Evolutionary conservation across 2,888 invertebrate genomes (phyloP).

Genomic region (Crepidodera aurea): DNA sequence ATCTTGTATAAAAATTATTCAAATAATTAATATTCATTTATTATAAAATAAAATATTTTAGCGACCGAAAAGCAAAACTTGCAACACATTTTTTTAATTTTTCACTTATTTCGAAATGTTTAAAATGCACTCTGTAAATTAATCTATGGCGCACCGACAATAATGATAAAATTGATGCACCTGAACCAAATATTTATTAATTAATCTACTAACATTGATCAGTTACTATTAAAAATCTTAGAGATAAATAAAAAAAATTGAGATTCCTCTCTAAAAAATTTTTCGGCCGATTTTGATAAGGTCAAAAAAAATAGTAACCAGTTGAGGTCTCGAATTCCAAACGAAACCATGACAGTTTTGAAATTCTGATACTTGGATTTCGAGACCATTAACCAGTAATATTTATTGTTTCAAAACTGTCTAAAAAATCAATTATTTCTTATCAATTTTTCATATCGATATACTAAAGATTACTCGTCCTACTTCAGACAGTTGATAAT

Average conservation of each 20-base stretch:
- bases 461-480: not conserved
- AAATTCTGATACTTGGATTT: conserved; percentile 51
- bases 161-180: not conserved
- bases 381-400: conserved; percentile 58
- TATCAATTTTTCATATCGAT: conserved; percentile 20
- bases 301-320: conserved; percentile 55
- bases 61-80: no score
- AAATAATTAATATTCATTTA: no score
- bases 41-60: no score
- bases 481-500: conserved; percentile 1
- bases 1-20: no score
- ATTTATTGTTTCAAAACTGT: conserved; percentile 25
- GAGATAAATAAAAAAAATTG: conserved; percentile 25
- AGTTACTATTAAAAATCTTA: no score
- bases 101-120: no score
- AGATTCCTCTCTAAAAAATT: conserved; percentile 37
- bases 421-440: conserved; percentile 22
- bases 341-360: conserved; percentile 40
- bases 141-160: no score
- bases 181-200: not conserved
- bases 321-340: conserved; percentile 62
- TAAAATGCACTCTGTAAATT: no score
- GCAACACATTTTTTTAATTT: no score
- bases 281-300: conserved; percentile 53
- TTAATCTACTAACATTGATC: no score